Base-by-base conservation (phyloP, 1,140 invertebrate species). In the Drosophila busckii region DNA sequence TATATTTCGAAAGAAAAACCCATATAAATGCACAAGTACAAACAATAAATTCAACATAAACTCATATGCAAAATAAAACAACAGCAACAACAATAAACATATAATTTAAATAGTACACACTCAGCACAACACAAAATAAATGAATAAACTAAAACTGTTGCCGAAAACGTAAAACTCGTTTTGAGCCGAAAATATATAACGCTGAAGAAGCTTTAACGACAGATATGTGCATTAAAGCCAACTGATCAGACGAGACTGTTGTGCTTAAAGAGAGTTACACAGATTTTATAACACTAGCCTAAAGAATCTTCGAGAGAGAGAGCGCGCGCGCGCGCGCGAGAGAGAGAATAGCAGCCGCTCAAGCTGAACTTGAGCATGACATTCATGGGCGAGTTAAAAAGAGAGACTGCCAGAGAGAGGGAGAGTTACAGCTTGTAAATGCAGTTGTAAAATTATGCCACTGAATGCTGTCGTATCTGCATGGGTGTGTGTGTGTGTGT, bases 241-340 rank as follows among this genome's bases (percentile, higher is more conserved):
- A 82, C 75, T 62, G 75, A 67, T 34, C 56, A 70, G 76, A 75
- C 64, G 70, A 82, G 70, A 82, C 76, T 82, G 75, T 82, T 82
- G 65, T 54, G 61, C 65, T 70, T 62, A 83, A 69, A 83, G 76
- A 69, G 56, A 55, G 60, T 25, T 48, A 28, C 50, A 29, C 56
- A 70, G 76, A 75, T 75, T 82, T 63, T 82, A 82, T 82, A 66
- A 34, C 76, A 59, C n/a, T n/a, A 48, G 75, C 70, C 70, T n/a
- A n/a, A 83, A 82, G 75, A 83, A 82, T 82, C 41, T 61, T 61
- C 48, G 13, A 28, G 20, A 16, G 38, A 29, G 56, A 45, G 56
- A 16, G 10, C 6, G n/a, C n/a, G n/a, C n/a, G n/a, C n/a, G n/a
- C n/a, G n/a, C n/a, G n/a, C n/a, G 9, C 22, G 26, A 22, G 48